Evolutionary conservation across 2,888 invertebrate genomes (phyloP).

Genomic region (Laspeyria flexula): DNA sequence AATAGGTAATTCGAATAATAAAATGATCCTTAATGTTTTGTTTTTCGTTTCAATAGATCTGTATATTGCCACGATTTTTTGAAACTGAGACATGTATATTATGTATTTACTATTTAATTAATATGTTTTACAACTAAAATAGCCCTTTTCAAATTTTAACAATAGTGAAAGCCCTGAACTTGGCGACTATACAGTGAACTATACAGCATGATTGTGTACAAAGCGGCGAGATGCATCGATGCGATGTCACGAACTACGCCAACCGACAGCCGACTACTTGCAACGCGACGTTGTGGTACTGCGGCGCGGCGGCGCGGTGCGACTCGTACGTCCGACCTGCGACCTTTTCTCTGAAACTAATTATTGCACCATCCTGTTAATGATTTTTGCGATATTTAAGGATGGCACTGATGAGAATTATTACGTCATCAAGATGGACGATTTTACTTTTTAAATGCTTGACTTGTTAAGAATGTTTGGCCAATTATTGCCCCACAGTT

Average conservation of each 20-base stretch:
- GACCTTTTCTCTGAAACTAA: slow-evolving; percentile 43
- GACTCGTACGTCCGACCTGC: no score
- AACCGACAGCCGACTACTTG: slow-evolving; percentile 30
- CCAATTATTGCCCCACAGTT: not conserved
- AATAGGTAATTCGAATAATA: no score
- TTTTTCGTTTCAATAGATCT: no score
- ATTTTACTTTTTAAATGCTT: slow-evolving; percentile 1
- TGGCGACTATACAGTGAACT: slow-evolving; percentile 4
- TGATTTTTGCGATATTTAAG: slow-evolving; percentile 34
- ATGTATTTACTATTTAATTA: no score
- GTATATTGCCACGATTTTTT: no score
- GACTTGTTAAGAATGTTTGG: not conserved
- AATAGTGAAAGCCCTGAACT: slow-evolving; percentile 32
- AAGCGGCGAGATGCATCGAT: slow-evolving; percentile 31
- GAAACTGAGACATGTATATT: no score
- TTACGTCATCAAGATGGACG: slow-evolving; percentile 9
- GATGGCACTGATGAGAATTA: slow-evolving; percentile 13
- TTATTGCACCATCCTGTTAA: slow-evolving; percentile 41
- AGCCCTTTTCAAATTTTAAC: no score
- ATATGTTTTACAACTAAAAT: no score
- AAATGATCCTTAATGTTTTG: no score
- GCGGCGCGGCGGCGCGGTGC: no score
- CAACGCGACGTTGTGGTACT: no score
- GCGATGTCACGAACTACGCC: slow-evolving; percentile 40
- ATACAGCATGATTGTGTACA: slow-evolving; percentile 19